Evolutionary conservation across 2,797 vertebrate species (phyloP), one percentile per base, ranked within the genome.

Genomic region (Oreochromis mossambicus): DNA sequence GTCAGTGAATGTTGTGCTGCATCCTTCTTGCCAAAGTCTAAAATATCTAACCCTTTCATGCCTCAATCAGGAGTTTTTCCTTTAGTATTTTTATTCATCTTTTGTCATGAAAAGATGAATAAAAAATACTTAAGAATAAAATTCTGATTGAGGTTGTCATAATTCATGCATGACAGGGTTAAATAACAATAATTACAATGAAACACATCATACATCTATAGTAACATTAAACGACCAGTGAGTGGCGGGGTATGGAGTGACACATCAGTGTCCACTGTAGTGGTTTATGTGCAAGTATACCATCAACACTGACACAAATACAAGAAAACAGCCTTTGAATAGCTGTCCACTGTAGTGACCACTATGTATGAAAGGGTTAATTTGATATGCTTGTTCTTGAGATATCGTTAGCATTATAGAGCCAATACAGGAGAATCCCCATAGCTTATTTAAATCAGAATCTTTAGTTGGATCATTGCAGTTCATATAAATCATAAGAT

Each of bases 131-230:
- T 55, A 12, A 2, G 52, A 54, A 55, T 14, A 0, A 14, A 55
- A 55, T 26, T 1, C 52, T 55, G 52, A 55, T 26, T 55, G 52
- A 3, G 24, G 54, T 55, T 55, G 54, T 55, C 54, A 55, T 55
- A 55, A 55, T 26, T 55, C 0, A 55, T 0, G 2, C 54, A 26
- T 26, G 54, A 2, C 13, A 0, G 24, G 54, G 13, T 26, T 55
- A 0, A 55, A 55, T 55, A 55, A 55, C 54, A 55, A 55, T 55
- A 26, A 55, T 55, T 55, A 55, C 54, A 26, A 55, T 55, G 54
- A 26, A 55, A 55, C 54, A 55, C 0, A 0, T 26, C 54, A 55
- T 55, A 14, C 54, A 55, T 55, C 54, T 55, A 55, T 55, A 26
- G 24, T 55, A 26, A 55, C 54, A 55, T 26, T 26, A 0, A 26